These are phyloP conservation scores for Salarias fasciatus DNA, from an alignment of 2,797 vertebrate genomes.

Conservation along the genomic window DNA sequence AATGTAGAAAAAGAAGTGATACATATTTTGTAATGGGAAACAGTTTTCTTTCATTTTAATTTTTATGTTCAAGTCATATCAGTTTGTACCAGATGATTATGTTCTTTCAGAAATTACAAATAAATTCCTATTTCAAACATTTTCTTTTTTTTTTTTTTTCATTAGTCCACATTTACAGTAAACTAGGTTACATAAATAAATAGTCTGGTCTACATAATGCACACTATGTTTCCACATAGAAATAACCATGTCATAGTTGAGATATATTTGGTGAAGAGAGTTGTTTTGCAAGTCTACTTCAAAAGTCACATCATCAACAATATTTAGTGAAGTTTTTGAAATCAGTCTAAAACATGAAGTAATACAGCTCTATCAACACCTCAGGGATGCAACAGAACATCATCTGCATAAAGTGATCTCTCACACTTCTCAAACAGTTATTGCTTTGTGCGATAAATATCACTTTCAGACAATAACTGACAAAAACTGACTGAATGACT, in stretches of 20 bases:
- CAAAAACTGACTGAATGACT: constrained; percentile 16
- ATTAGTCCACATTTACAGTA: constrained; percentile 45
- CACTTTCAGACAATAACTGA: constrained; percentile 13
- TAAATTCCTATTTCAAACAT: constrained; percentile 21
- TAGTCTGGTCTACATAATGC: constrained; percentile 42
- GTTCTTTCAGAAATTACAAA: constrained; percentile 41
- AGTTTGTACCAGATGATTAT: constrained; percentile 42
- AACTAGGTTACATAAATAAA: constrained; percentile 56
- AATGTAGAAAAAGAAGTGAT: constrained; percentile 40
- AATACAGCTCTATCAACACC: constrained; percentile 42
- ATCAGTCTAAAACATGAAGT: constrained; percentile 30
- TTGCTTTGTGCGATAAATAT: constrained; percentile 46
- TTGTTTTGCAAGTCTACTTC: too few relatives aligned
- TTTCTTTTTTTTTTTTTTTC: constrained; percentile 9
- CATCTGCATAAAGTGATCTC: constrained; percentile 48
- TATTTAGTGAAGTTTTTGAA: constrained; percentile 21
- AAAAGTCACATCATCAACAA: constrained; percentile 1
- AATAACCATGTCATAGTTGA: constrained; percentile 31
- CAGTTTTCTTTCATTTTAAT: constrained; percentile 49
- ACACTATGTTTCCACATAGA: constrained; percentile 42
- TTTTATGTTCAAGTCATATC: constrained; percentile 47
- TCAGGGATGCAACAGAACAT: constrained; percentile 20
- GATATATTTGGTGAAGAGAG: background rate
- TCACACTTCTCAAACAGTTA: constrained; percentile 35
- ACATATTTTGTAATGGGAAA: constrained; percentile 32